Evolutionary conservation across 64 coral and sea anemone genomes (phyloP), one percentile per base, ranked within the genome.

Genomic region (Acropora yongei): DNA sequence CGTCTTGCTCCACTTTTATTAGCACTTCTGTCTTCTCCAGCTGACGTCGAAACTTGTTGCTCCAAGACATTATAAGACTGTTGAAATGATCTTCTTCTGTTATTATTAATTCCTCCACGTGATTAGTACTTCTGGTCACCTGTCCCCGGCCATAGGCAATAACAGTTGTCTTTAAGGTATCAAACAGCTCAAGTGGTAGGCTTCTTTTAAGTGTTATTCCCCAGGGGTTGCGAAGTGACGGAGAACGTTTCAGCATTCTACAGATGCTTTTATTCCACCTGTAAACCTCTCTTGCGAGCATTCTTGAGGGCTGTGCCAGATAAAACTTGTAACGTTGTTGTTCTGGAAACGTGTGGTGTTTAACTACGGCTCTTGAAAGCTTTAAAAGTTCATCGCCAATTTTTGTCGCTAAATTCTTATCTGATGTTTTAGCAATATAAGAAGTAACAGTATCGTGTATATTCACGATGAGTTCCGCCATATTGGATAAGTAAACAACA

Each of bases 211-310:
- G 49, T 73, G 61, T 87, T 72, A 87, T 73, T 87, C 71, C 42
- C 84, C 67, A 87, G 63, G 84, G 84, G 39, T 39, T 44, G 43
- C 67, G 16, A 18, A 87, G 51, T 55, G 51, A 55, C 51, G 1
- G 51, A 55, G 51, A 55, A 55, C 51, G 51, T 55, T 55, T 55
- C 76, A 88, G 16, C 86, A 88, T 48, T 41, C 72, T 88, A 20
- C 72, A 88, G 14, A 88, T 11, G 74, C 86, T 88, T 88, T 78
- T 88, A 69, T 77, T 88, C 50, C 73, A 88, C 86, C 86, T 88
- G 73, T 88, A 88, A 68, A 88, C 67, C 6, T 86, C 44, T 88
- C 69, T 88, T 76, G 86, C 86, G 11, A 88, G 72, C 68, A 75
- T 88, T 40, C 83, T 68, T n/a, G 60, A 86, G 39, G 83, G 83